These are phyloP conservation scores for Druon quercuslanigerum DNA, from an alignment of 1,140 invertebrate species.

Conservation along the genomic window DNA sequence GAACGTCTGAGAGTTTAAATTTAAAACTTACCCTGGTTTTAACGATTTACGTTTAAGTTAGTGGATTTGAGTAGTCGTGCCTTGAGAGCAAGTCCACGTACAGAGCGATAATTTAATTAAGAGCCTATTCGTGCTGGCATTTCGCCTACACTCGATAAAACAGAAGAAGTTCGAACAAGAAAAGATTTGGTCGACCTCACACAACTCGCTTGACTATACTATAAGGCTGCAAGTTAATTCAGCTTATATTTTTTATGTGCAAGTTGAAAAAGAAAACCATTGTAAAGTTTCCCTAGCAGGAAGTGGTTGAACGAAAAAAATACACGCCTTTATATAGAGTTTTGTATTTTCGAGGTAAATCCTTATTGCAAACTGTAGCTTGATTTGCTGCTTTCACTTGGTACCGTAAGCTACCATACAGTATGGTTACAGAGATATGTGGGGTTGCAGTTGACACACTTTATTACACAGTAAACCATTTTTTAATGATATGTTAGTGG, in stretches of 20 bases:
- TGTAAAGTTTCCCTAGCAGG: too few relatives aligned
- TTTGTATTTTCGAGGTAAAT: neutral
- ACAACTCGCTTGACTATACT: neutral
- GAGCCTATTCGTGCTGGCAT: constrained; percentile 5
- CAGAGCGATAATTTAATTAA: constrained; percentile 21
- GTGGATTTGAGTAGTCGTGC: neutral
- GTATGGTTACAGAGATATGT: too few relatives aligned
- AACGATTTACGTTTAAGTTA: neutral
- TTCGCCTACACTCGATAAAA: constrained; percentile 2
- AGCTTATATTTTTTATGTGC: neutral
- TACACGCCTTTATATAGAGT: too few relatives aligned
- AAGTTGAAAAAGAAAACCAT: too few relatives aligned
- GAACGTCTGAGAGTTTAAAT: too few relatives aligned
- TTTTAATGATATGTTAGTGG: too few relatives aligned
- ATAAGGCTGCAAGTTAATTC: neutral
- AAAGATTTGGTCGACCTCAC: neutral
- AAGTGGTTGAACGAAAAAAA: too few relatives aligned
- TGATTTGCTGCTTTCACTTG: constrained; percentile 14
- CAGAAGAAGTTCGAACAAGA: constrained; percentile 1
- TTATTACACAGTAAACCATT: too few relatives aligned
- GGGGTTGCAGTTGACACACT: too few relatives aligned
- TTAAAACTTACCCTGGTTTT: too few relatives aligned
- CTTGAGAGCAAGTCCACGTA: neutral
- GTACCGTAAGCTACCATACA: neutral
- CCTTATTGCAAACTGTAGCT: constrained; percentile 20